Evolutionary conservation across 2,113 vertebrate species (phyloP), one percentile per base, ranked within the genome.

Genomic region (Sebastes schlegelii): DNA sequence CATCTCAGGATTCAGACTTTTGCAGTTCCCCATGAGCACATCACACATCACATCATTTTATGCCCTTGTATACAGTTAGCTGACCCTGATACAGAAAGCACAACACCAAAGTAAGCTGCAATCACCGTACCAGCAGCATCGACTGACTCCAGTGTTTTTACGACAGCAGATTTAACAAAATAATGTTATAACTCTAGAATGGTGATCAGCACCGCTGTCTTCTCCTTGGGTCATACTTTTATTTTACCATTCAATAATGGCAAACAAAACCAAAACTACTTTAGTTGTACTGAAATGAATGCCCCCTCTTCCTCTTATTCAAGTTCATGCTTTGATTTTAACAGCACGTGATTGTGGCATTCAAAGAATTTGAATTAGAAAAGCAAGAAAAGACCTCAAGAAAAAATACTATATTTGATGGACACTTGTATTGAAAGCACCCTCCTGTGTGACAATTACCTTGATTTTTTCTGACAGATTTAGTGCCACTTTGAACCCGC

Each of bases 1-100:
- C 70, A 69, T n/a, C 45, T 82, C 52, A 11, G n/a, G 21, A 52
- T 65, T 77, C 40, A 16, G 11, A 19, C 65, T 45, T 67, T 10
- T 10, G 26, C 45, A 12, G 63, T 63, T 55, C 51, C 58, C 19
- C 67, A 60, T 60, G 68, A 72, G 62, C 62, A 21, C 61, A 17
- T 71, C 19, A 42, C 3, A 6, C 43, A 48, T 70, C 45, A 6
- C 21, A 13, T 26, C 16, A 13, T 40, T 46, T 34, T 7, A 23
- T 23, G 6, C 43, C 4, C 1, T 46, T 55, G 16, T 3, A 40
- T 65, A 12, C 52, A 19, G 12, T n/a, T 42, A 42, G 9, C 55
- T 75, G 55, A 46, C 46, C 42, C 17, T 23, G 10, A 48, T 49
- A 46, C 77, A 62, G 34, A 51, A n/a, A 55, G 12, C 48, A 82